Evolutionary conservation across 2,888 invertebrate species (phyloP).

Genomic region (Drosophila mayaguana): DNA sequence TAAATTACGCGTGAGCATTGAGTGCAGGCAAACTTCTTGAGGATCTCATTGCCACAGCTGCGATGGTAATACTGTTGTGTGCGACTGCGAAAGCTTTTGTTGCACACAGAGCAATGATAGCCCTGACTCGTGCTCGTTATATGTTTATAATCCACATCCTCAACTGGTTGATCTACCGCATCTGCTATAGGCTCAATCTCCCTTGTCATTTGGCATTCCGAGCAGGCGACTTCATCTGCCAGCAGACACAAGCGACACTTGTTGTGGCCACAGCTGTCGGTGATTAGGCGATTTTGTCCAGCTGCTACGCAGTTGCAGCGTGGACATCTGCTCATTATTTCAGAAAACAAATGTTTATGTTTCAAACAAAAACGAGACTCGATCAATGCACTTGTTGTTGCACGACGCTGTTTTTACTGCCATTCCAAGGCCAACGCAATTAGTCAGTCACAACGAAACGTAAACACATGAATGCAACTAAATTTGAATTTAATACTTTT

Average conservation of each 20-base stretch:
- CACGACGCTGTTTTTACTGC: slow-evolving; percentile 17
- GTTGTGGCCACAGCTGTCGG: slow-evolving; percentile 90
- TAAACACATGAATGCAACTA: slow-evolving; percentile 1
- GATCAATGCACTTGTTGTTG: slow-evolving; percentile 32
- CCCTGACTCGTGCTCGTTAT: slow-evolving; percentile 56
- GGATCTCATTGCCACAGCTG: slow-evolving; percentile 87
- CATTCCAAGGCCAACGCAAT: slow-evolving; percentile 26
- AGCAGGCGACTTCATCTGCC: slow-evolving; percentile 88
- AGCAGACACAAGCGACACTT: slow-evolving; percentile 91
- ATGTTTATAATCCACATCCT: slow-evolving; percentile 9
- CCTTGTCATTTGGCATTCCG: slow-evolving; percentile 67
- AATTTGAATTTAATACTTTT: neutral
- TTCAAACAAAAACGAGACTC: slow-evolving; percentile 11
- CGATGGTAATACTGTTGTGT: slow-evolving; percentile 89
- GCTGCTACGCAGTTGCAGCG: slow-evolving; percentile 81
- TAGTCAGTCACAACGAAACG: slow-evolving; percentile 38
- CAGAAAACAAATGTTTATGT: neutral
- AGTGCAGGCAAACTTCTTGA: slow-evolving; percentile 86
- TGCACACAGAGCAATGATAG: slow-evolving; percentile 88
- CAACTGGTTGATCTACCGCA: neutral
- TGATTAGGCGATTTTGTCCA: slow-evolving; percentile 88
- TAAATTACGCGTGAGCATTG: slow-evolving; percentile 81
- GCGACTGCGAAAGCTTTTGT: slow-evolving; percentile 89
- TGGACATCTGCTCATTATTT: slow-evolving; percentile 57
- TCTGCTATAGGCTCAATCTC: neutral